phyloP scores from a whole-genome alignment of 1,140 invertebrate species.

The Drosophila murphyi region DNA sequence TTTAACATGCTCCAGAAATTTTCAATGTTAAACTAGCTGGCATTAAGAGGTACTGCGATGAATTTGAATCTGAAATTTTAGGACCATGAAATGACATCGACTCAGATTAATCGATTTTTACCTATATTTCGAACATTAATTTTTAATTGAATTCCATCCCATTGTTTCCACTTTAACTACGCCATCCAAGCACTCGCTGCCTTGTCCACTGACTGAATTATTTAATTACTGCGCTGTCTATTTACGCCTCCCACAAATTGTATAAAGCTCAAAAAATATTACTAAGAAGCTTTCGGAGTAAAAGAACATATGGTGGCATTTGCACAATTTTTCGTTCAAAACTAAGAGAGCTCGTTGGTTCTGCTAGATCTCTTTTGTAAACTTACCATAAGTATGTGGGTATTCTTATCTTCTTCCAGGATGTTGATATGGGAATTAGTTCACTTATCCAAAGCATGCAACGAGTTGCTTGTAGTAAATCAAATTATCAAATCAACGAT shows the following conservation, averaged over 20 bases:
- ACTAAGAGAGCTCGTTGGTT: background rate
- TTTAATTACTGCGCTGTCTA: background rate
- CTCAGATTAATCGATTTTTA: too few relatives aligned
- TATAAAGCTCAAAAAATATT: background rate
- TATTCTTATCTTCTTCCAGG: background rate
- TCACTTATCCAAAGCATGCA: background rate
- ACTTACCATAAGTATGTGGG: background rate
- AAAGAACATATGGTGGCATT: background rate
- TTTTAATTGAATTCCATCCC: background rate
- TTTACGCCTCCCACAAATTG: background rate
- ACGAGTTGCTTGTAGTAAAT: background rate
- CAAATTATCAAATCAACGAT: too few relatives aligned
- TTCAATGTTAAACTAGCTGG: background rate
- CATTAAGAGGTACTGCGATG: background rate
- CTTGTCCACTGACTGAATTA: background rate
- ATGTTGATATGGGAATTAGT: background rate
- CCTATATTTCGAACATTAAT: too few relatives aligned
- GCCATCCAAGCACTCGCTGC: background rate
- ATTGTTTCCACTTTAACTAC: background rate
- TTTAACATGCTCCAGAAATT: background rate
- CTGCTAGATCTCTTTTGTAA: background rate
- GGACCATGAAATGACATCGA: too few relatives aligned
- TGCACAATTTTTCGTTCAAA: background rate
- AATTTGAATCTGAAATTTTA: too few relatives aligned
- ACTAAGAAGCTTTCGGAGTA: slow-evolving; percentile 3